A percentile compares a stretch with the other conserved stretches of the same genome.
Evolutionary conservation across 2,113 vertebrate genomes (phyloP).

Genomic region (Neodon shergylaensis): DNA sequence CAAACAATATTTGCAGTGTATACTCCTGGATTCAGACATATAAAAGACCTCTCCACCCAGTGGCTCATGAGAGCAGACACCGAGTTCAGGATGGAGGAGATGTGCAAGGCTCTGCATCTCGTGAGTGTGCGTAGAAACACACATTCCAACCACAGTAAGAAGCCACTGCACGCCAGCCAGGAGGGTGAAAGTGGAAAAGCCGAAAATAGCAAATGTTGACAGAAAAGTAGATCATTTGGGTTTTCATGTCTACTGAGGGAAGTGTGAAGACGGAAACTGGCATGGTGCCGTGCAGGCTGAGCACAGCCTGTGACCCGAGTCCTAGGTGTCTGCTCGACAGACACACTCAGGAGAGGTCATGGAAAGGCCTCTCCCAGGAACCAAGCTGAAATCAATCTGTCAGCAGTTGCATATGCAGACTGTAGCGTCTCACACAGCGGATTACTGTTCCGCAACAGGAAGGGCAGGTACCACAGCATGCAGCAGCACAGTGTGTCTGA

Average conservation of each 20-base stretch:
- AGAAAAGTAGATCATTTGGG: accelerated
- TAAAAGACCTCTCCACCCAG: neutral
- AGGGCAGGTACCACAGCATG: neutral
- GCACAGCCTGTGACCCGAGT: neutral
- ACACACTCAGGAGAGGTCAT: accelerated
- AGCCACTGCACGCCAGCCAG: neutral
- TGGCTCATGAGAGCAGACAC: neutral
- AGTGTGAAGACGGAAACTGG: neutral
- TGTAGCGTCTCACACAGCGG: neutral
- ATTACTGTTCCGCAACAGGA: neutral
- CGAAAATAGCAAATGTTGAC: neutral
- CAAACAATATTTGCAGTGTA: accelerated
- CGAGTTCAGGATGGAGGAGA: neutral
- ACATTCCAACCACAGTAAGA: neutral
- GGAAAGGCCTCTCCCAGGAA: neutral
- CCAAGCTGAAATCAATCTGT: neutral
- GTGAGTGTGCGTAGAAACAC: neutral
- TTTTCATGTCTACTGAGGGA: neutral
- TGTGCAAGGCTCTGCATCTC: neutral
- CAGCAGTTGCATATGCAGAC: too few relatives aligned
- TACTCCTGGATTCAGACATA: neutral
- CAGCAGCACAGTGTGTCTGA: accelerated
- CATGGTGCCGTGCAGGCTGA: neutral
- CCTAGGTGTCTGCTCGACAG: neutral
- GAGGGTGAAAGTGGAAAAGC: neutral